Percentiles rank a stretch among this genome's conserved stretches.
phyloP scores from a whole-genome alignment of 2,113 vertebrate species.

The Oenanthe oenanthe region DNA sequence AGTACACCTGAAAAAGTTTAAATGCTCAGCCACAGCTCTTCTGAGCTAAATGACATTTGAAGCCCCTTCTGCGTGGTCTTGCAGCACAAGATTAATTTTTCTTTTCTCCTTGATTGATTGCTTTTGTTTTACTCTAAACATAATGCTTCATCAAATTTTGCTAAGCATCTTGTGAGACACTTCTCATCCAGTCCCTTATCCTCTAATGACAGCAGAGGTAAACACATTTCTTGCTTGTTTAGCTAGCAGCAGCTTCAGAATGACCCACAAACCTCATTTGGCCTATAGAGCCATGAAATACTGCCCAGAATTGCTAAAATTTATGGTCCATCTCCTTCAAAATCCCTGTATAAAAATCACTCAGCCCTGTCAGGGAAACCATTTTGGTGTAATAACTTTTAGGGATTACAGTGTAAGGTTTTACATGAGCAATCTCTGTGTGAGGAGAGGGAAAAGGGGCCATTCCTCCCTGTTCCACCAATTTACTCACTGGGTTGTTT shows the following conservation, averaged over 20 bases:
- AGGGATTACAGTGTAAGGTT: not conserved
- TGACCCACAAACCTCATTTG: not conserved
- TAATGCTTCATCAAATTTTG: not conserved
- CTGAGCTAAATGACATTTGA: not conserved
- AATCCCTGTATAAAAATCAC: not conserved
- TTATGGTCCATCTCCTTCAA: not conserved
- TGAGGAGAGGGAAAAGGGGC: not conserved
- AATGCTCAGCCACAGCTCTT: not conserved
- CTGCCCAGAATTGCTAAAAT: not conserved
- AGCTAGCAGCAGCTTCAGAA: not conserved
- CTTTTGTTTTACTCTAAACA: not conserved
- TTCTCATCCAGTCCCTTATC: not conserved
- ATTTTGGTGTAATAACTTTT: not conserved
- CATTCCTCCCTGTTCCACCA: not conserved
- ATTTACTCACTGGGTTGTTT: not conserved
- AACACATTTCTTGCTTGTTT: not conserved
- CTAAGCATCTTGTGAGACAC: not conserved
- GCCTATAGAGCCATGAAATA: not conserved
- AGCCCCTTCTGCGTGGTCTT: not conserved
- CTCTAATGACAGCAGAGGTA: not conserved
- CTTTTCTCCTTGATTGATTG: not conserved
- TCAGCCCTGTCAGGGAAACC: not conserved
- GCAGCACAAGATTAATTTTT: not conserved
- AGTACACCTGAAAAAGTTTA: not conserved
- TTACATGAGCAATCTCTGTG: rapidly evolving